Conservation (phyloP, 2,797 vertebrate species). For the Eospalax fontanierii region DNA sequence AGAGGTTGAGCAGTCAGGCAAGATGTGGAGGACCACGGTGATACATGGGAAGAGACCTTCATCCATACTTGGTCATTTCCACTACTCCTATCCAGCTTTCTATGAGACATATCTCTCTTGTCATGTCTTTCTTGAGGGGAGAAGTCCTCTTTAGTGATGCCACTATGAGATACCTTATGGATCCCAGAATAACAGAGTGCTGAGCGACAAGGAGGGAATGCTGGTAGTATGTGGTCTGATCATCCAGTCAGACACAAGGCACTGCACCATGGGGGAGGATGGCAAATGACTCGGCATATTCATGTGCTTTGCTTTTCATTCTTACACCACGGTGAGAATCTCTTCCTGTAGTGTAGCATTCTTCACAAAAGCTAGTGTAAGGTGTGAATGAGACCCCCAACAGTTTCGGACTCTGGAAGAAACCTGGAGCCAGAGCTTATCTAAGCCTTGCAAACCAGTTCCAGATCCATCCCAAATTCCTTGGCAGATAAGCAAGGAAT, state of each 20-base stretch:
- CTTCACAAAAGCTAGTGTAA: not conserved
- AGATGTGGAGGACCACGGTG: not conserved
- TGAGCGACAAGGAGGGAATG: not conserved
- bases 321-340: not conserved
- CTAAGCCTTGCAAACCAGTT: no score
- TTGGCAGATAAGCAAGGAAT: no score
- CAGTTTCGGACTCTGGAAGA: no score
- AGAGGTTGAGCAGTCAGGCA: not conserved
- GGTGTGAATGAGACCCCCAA: no score
- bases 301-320: not conserved
- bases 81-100: not conserved
- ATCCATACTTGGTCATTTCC: not conserved
- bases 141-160: not conserved
- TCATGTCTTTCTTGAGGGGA: not conserved
- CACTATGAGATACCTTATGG: not conserved
- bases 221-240: no score
- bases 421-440: no score
- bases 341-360: not conserved
- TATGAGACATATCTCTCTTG: not conserved
- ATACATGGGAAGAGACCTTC: not conserved
- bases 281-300: not conserved
- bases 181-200: not conserved
- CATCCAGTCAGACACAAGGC: not conserved
- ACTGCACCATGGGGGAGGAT: not conserved
- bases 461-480: no score